Evolutionary conservation across 2,888 invertebrate species (phyloP), one percentile per base, ranked within the genome.

Genomic region (Chalcis sispes): DNA sequence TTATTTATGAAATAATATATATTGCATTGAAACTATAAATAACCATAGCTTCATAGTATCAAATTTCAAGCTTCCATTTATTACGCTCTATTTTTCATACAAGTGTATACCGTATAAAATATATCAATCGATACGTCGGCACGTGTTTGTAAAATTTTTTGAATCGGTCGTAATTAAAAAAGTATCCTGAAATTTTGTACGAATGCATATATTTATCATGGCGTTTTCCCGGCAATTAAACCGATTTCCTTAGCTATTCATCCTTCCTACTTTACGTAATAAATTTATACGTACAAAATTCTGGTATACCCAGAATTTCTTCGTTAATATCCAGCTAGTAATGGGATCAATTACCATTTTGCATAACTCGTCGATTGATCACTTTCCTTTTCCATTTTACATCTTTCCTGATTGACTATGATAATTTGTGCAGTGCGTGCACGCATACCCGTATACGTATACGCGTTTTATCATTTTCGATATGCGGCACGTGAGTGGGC

Each of bases 311-410:
- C 29, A 52, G 32, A 65, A 69, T 65, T 73, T 59, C 69, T 52
- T 46, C 20, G 48, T 64, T 61, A 69, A 65, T 73, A 65, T 54
- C 23, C 46, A 65, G 52, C 52, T 70, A 32, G 69, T 77, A 77
- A 73, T 77, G 50, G n/a, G 73, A 73, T 69, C 73, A 77, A 77
- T 77, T 77, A 77, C 32, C 27, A 69, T 59, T 70, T 77, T 77
- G 77, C 73, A 70, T 73, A 77, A 77, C 58, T 36, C 52, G 23
- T 3, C 73, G 72, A 77, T 77, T 48, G 77, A 77, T 77, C 58
- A 48, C 76, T 76, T 72, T 64, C 77, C 50, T 62, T 77, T 72
- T 42, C 62, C 67, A 76, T 62, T 42, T 58, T 46, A 48, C 48
- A 67, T 52, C 65, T 75, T 76, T 76, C 61, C 76, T 72, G 62